These are phyloP conservation scores for Capricornis sumatraensis DNA, from an alignment of 2,113 vertebrate genomes.

Conservation along the genomic window DNA sequence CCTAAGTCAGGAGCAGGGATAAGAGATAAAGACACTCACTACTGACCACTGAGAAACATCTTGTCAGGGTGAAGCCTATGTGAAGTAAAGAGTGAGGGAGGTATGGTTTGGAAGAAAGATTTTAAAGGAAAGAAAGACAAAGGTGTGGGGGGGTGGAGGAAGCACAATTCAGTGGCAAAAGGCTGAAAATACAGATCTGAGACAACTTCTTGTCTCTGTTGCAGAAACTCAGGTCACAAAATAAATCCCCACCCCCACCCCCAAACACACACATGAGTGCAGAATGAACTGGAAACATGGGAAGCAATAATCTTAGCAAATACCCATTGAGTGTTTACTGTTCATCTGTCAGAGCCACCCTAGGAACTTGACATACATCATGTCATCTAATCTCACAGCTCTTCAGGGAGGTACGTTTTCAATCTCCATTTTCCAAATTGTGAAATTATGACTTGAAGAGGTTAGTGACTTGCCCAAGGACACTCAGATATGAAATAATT, in stretches of 20 bases:
- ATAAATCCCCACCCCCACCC: neutral
- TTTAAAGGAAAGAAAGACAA: neutral
- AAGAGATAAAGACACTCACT: neutral
- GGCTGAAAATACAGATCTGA: neutral
- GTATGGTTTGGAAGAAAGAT: neutral
- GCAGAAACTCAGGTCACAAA: neutral
- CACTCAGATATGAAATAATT: neutral
- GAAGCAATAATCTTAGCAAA: neutral
- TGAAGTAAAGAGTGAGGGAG: neutral
- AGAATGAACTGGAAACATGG: neutral
- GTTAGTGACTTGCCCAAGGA: neutral
- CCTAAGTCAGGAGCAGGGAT: neutral
- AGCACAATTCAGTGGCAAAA: neutral
- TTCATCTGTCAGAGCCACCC: neutral
- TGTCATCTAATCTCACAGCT: neutral
- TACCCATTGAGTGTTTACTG: neutral
- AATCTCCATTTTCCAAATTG: neutral
- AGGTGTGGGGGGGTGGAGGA: neutral
- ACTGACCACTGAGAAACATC: neutral
- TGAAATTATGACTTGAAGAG: neutral
- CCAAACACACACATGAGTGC: neutral
- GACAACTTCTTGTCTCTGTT: neutral
- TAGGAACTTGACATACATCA: neutral
- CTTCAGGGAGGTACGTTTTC: neutral
- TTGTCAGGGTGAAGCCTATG: neutral